A percentile compares a stretch with the other conserved stretches of the same genome.
phyloP scores from a whole-genome alignment of 2,797 vertebrate genomes.

The Gallinago stenura region DNA sequence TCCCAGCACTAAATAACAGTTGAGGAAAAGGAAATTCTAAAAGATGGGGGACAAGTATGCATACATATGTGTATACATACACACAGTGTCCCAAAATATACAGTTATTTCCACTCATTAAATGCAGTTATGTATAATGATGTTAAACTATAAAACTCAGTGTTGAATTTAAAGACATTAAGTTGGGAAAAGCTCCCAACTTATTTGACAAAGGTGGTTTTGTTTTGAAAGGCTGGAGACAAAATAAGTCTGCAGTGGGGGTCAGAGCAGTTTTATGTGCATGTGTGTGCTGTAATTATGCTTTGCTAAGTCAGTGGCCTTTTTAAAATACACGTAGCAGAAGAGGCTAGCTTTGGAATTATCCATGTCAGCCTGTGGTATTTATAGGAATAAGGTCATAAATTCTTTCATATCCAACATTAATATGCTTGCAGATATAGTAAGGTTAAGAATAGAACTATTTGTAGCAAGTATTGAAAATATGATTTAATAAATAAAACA shows the following conservation, averaged over 20 bases:
- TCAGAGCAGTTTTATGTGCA: background rate
- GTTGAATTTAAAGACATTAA: background rate
- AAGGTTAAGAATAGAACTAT: background rate
- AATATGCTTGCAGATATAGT: background rate
- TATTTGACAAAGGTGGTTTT: background rate
- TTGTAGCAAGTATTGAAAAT: background rate
- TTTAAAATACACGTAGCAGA: background rate
- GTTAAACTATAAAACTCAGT: background rate
- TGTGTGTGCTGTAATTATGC: background rate
- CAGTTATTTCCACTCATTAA: background rate
- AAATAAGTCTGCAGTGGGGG: background rate
- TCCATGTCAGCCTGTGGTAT: background rate
- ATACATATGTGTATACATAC: rapidly evolving
- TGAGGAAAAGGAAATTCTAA: background rate
- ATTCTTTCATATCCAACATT: background rate
- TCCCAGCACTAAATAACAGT: background rate
- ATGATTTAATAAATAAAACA: background rate
- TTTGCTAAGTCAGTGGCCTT: background rate
- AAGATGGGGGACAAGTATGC: background rate
- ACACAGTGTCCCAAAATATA: background rate
- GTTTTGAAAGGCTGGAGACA: background rate
- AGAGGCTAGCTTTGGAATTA: background rate
- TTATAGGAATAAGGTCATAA: background rate
- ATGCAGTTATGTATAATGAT: background rate
- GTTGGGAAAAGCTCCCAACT: background rate